phyloP scores from a whole-genome alignment of 30 jellyfish, hydroid and myxozoan genomes.

The Hydra vulgaris region DNA sequence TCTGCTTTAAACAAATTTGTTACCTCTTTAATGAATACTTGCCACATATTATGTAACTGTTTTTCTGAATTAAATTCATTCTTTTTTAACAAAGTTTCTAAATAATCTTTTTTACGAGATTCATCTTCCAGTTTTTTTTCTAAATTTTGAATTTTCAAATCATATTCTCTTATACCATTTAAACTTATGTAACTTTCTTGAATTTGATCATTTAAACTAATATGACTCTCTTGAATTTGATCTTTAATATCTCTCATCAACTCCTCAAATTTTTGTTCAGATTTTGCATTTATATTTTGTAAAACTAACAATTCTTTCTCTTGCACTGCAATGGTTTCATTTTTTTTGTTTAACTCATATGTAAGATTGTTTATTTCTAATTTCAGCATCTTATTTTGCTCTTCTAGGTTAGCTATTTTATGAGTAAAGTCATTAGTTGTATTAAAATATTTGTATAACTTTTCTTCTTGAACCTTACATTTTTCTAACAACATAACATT shows the following conservation, averaged over 20 bases:
- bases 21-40: background rate
- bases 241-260: background rate
- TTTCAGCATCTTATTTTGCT: background rate
- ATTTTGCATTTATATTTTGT: background rate
- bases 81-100: background rate
- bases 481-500: background rate
- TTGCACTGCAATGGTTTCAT: background rate
- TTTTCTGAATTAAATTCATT: background rate
- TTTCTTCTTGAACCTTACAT: background rate
- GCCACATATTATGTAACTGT: background rate
- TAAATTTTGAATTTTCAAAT: background rate
- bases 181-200: background rate
- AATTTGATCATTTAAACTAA: background rate
- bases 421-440: background rate
- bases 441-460: background rate
- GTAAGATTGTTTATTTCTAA: background rate
- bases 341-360: conserved; percentile 7
- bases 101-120: background rate
- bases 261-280: background rate
- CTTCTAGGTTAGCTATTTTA: background rate
- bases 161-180: background rate
- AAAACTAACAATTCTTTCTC: background rate
- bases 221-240: background rate
- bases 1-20: background rate
- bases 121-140: background rate